Evolutionary conservation across 1,140 invertebrate species (phyloP).

Genomic region (Drosophila subpulchrella): DNA sequence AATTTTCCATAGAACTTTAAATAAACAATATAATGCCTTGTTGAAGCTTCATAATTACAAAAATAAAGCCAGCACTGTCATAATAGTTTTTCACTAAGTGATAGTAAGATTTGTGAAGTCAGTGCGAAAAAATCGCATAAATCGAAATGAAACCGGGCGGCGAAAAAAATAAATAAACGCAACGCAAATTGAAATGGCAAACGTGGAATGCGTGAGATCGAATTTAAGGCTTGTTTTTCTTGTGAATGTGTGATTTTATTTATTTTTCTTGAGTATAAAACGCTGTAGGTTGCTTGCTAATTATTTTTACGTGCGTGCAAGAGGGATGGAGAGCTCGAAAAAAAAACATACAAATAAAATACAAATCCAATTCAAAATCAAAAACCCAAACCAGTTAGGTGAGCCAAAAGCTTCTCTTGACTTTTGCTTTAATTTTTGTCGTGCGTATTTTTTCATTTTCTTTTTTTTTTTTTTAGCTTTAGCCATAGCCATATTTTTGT

Average conservation of each 20-base stretch:
- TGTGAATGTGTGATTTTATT: slow-evolving; percentile 7
- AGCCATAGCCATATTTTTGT: slow-evolving; percentile 32
- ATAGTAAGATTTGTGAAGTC: slow-evolving; percentile 29
- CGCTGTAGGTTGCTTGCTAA: slow-evolving; percentile 43
- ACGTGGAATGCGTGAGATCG: slow-evolving; percentile 50
- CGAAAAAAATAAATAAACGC: slow-evolving; percentile 47
- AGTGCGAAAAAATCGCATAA: slow-evolving; percentile 36
- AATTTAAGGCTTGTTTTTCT: slow-evolving; percentile 15
- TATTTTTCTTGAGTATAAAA: slow-evolving; percentile 9
- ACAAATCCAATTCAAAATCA: slow-evolving; percentile 45
- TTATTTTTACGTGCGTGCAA: slow-evolving; percentile 40
- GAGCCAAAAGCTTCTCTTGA: slow-evolving; percentile 49
- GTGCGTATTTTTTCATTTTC: slow-evolving; percentile 19
- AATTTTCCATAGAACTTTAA: slow-evolving; percentile 10
- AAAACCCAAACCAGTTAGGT: slow-evolving; percentile 68
- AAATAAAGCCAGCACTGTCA: not conserved
- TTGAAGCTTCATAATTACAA: slow-evolving; percentile 10
- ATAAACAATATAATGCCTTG: not conserved
- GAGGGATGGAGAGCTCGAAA: slow-evolving; percentile 6
- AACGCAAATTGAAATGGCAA: slow-evolving; percentile 62
- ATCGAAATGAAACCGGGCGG: slow-evolving; percentile 3
- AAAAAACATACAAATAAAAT: slow-evolving; percentile 30
- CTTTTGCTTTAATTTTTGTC: slow-evolving; percentile 45
- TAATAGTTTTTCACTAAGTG: slow-evolving; percentile 23
- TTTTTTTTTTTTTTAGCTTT: slow-evolving; percentile 10